These are phyloP conservation scores for Pseudomyrmex gracilis DNA, from an alignment of 1,140 invertebrate genomes.

Conservation along the genomic window DNA sequence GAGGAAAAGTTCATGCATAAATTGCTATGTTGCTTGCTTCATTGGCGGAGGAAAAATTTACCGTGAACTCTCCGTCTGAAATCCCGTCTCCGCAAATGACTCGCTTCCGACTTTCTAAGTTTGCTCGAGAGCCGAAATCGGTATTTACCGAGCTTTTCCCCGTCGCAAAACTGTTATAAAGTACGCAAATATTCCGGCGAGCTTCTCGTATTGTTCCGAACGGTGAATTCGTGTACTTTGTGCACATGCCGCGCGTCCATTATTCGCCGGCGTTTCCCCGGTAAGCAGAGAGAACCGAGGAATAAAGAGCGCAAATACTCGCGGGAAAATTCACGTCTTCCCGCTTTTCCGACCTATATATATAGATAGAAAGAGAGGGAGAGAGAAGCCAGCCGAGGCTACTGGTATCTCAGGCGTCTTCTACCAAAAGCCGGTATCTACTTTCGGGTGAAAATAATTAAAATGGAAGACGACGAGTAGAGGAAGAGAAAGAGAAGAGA, in stretches of 20 bases:
- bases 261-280: slow-evolving; percentile 73
- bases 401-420: slow-evolving; percentile 29
- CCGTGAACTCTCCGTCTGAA: slow-evolving; percentile 16
- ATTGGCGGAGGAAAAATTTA: slow-evolving; percentile 30
- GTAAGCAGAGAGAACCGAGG: slow-evolving; percentile 72
- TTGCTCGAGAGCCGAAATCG: slow-evolving; percentile 47
- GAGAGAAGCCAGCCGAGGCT: slow-evolving; percentile 15
- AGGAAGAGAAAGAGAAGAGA: not conserved
- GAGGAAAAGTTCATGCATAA: slow-evolving; percentile 54
- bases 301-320: slow-evolving; percentile 81
- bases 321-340: slow-evolving; percentile 74
- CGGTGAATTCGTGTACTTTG: slow-evolving; percentile 56
- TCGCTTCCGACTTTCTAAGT: slow-evolving; percentile 38
- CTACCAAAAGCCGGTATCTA: slow-evolving; percentile 69
- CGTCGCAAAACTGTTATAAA: slow-evolving; percentile 65
- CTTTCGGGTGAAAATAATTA: slow-evolving; percentile 82
- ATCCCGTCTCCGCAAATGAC: slow-evolving; percentile 51
- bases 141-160: slow-evolving; percentile 62
- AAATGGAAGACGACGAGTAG: slow-evolving; percentile 79
- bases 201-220: slow-evolving; percentile 57
- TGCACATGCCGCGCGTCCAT: slow-evolving; percentile 56
- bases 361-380: too few species aligned
- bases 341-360: not conserved
- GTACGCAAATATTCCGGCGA: slow-evolving; percentile 63
- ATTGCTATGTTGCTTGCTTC: slow-evolving; percentile 15